Evolutionary conservation across 2,797 vertebrate genomes (phyloP).

Genomic region (Centropyge bicolor): DNA sequence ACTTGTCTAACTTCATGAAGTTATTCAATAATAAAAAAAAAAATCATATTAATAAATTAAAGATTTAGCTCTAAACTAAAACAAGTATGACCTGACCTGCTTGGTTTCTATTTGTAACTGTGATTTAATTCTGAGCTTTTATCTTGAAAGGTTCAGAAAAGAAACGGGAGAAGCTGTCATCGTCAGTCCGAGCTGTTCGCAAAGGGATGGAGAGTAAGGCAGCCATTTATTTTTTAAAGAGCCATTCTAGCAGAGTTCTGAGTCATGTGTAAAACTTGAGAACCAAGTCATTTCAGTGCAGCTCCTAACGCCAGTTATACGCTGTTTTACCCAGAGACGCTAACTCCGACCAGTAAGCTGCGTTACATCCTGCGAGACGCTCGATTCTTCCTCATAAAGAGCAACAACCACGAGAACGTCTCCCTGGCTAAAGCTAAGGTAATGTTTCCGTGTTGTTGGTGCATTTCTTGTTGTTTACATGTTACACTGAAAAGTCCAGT

Average conservation of each 20-base stretch:
- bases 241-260: no score
- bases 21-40: no score
- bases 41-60: no score
- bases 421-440: constrained; percentile 99
- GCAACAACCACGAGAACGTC: constrained; percentile 99
- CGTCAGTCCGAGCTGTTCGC: constrained; percentile 96
- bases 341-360: constrained; percentile 91
- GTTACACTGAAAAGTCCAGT: background rate
- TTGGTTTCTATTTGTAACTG: background rate
- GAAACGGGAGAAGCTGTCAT: constrained; percentile 99
- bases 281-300: background rate
- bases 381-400: constrained; percentile 98
- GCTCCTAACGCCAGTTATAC: no score
- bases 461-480: no score
- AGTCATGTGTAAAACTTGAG: no score
- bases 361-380: constrained; percentile 96
- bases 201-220: constrained; percentile 89
- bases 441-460: background rate
- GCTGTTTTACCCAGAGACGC: background rate
- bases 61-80: no score
- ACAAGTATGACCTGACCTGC: background rate
- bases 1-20: no score
- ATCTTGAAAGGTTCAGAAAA: constrained; percentile 93
- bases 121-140: constrained; percentile 21
- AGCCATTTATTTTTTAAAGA: background rate